These are phyloP conservation scores for Xyrichtys novacula DNA, from an alignment of 2,797 vertebrate species.

Conservation along the genomic window DNA sequence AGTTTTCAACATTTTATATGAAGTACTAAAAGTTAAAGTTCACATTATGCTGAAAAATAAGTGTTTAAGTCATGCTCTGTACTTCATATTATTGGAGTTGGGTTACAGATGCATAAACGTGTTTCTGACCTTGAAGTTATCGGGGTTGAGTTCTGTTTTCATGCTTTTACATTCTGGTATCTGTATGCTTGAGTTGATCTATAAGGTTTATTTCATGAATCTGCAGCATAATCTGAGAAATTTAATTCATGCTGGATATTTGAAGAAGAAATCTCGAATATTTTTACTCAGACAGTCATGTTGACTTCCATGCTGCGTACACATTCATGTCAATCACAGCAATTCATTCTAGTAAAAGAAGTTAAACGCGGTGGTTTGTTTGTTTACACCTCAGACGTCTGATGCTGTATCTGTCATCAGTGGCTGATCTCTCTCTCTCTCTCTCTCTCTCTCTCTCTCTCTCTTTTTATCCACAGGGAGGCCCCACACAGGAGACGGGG, in stretches of 20 bases:
- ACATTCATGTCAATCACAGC: background rate
- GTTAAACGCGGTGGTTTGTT: constrained; percentile 3
- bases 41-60: too few species aligned
- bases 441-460: constrained; percentile 3
- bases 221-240: background rate
- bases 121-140: background rate
- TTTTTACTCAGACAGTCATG: too few species aligned
- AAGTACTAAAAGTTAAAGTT: too few species aligned
- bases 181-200: too few species aligned
- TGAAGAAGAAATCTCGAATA: background rate
- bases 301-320: too few species aligned
- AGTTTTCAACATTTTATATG: background rate
- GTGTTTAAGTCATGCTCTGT: background rate
- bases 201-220: background rate
- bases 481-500: constrained; percentile 82
- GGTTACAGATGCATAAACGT: background rate
- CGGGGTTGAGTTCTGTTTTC: background rate
- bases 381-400: constrained; percentile 36
- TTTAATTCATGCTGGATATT: background rate
- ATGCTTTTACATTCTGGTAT: background rate
- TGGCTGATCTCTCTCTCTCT: constrained; percentile 3
- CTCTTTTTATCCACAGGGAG: constrained; percentile 71
- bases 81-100: background rate
- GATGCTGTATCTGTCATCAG: constrained; percentile 12
- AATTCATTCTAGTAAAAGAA: background rate